phyloP scores from a whole-genome alignment of 1,140 invertebrate species.

The Leptopilina boulardi region DNA sequence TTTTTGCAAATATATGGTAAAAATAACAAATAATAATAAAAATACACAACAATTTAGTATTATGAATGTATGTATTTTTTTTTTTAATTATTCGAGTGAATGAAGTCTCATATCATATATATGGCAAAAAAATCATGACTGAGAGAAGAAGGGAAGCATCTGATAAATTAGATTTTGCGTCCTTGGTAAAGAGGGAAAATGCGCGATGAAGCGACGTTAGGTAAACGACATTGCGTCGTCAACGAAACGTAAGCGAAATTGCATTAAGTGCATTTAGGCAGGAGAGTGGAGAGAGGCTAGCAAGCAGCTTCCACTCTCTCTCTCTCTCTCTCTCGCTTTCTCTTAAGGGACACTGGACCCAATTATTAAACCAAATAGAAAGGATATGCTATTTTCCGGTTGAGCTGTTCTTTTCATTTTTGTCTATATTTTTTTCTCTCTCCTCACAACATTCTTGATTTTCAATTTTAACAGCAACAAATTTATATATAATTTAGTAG shows the following conservation, averaged over 20 bases:
- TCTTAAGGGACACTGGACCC: slow-evolving; percentile 51
- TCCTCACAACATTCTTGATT: not conserved
- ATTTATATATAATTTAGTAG: too few relatives aligned
- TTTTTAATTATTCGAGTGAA: too few relatives aligned
- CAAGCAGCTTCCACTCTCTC: too few relatives aligned
- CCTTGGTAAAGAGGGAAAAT: slow-evolving; percentile 45
- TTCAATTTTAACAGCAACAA: too few relatives aligned
- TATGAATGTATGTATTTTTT: too few relatives aligned
- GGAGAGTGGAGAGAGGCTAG: slow-evolving; percentile 44
- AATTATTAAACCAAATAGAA: slow-evolving; percentile 64
- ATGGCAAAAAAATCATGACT: too few relatives aligned
- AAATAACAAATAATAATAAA: too few relatives aligned
- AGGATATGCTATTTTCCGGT: slow-evolving; percentile 56
- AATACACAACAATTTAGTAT: not conserved
- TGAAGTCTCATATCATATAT: too few relatives aligned
- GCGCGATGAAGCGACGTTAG: slow-evolving; percentile 45
- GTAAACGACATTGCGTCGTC: slow-evolving; percentile 63
- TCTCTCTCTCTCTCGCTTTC: too few relatives aligned
- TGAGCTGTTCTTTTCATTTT: slow-evolving; percentile 34
- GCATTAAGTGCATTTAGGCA: slow-evolving; percentile 66
- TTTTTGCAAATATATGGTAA: too few relatives aligned
- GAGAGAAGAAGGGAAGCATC: not conserved
- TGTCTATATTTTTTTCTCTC: slow-evolving; percentile 34
- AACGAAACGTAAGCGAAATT: slow-evolving; percentile 64
- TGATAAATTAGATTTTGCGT: slow-evolving; percentile 54